These are phyloP conservation scores for Fratercula arctica DNA, from an alignment of 2,797 vertebrate species.

Conservation along the genomic window DNA sequence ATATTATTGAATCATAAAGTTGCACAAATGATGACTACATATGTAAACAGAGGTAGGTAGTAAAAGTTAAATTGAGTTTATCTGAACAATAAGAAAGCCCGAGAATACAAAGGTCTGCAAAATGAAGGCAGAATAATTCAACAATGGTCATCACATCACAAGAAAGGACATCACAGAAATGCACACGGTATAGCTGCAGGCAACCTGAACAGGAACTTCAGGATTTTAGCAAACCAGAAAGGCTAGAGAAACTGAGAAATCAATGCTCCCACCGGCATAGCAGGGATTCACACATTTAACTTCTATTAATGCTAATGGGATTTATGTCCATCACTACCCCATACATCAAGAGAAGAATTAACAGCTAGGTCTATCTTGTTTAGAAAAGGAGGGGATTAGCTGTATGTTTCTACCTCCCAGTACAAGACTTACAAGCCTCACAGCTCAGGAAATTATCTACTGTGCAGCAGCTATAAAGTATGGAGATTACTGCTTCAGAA, in stretches of 20 bases:
- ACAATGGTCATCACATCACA: neutral
- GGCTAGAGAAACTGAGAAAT: conserved; percentile 5
- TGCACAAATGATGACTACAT: neutral
- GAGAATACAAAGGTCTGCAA: neutral
- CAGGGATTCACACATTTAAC: conserved; percentile 23
- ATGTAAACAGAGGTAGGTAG: neutral
- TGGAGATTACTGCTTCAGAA: neutral
- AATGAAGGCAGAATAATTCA: neutral
- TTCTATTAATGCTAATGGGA: conserved; percentile 37
- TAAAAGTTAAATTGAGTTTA: neutral
- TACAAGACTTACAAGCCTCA: neutral
- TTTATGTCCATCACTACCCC: conserved; percentile 1
- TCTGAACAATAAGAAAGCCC: neutral
- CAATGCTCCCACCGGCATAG: neutral
- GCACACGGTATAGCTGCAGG: neutral
- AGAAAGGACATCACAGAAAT: neutral
- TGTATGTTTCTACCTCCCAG: conserved; percentile 10
- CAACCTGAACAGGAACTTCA: neutral
- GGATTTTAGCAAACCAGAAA: neutral
- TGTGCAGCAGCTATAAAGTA: neutral
- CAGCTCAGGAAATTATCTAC: neutral
- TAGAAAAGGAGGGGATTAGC: conserved; percentile 24
- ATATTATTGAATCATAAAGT: neutral
- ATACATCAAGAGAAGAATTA: conserved; percentile 19
- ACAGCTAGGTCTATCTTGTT: conserved; percentile 7